A percentile compares a stretch with the other conserved stretches of the same genome.
These are phyloP conservation scores for Cranoglanis bouderius DNA, from an alignment of 2,113 vertebrate genomes.

Conservation along the genomic window DNA sequence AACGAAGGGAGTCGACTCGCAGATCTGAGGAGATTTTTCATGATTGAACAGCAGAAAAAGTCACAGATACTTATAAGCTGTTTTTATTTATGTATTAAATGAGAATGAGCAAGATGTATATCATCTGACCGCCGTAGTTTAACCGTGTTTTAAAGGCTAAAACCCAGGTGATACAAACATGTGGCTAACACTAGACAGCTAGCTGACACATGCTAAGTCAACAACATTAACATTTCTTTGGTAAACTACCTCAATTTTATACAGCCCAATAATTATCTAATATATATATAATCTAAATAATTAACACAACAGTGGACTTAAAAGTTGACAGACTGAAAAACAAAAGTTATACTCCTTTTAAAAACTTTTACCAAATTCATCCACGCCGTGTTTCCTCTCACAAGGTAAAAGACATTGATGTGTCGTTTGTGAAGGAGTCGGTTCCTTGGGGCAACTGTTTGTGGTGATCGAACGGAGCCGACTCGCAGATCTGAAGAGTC, in stretches of 20 bases:
- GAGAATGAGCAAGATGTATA: not conserved
- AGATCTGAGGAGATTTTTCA: not conserved
- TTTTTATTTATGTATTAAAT: not conserved
- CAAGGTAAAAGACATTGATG: too few species aligned
- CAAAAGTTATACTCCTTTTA: too few species aligned
- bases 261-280: not conserved
- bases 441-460: too few species aligned
- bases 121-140: not conserved
- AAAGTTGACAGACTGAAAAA: too few species aligned
- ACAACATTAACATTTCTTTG: not conserved
- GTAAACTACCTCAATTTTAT: not conserved
- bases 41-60: not conserved
- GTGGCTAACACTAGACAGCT: too few species aligned
- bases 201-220: not conserved
- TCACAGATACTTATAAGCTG: not conserved
- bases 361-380: too few species aligned
- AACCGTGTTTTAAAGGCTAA: not conserved
- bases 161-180: not conserved
- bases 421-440: too few species aligned
- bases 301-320: too few species aligned
- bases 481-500: too few species aligned
- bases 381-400: too few species aligned
- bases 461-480: too few species aligned
- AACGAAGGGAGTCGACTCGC: not conserved
- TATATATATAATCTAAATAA: not conserved